A percentile compares a stretch with the other conserved stretches of the same genome.
phyloP scores from a whole-genome alignment of 2,888 invertebrate genomes.

The Apamea crenata region DNA sequence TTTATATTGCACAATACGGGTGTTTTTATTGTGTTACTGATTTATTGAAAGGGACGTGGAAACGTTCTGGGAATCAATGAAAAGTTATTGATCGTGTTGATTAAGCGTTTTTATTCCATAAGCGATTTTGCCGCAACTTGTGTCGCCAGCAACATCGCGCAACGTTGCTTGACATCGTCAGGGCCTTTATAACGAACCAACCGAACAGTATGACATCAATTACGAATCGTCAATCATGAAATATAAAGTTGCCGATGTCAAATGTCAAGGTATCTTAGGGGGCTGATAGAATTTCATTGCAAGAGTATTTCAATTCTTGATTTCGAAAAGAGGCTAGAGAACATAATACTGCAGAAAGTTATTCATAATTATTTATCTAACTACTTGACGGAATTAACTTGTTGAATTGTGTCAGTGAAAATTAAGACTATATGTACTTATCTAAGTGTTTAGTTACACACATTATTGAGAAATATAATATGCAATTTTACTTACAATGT shows the following conservation, averaged over 20 bases:
- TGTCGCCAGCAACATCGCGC: background rate
- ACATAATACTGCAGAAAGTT: background rate
- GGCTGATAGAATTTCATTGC: background rate
- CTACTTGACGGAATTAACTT: background rate
- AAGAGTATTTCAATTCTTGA: background rate
- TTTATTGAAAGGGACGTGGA: conserved; percentile 21
- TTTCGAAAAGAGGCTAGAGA: background rate
- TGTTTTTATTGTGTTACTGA: conserved; percentile 19
- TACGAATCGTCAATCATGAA: background rate
- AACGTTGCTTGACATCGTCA: background rate
- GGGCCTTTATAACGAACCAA: background rate
- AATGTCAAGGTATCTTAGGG: background rate
- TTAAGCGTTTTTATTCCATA: background rate
- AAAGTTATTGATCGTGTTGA: background rate
- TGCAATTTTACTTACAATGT: background rate
- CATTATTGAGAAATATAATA: background rate
- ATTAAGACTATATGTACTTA: background rate
- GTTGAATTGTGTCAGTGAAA: background rate
- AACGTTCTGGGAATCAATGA: background rate
- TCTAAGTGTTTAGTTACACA: too few species aligned
- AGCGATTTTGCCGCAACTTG: background rate
- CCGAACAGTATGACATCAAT: background rate
- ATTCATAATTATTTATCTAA: background rate
- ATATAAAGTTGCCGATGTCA: background rate
- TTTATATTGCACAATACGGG: conserved; percentile 32